Percentiles rank a stretch among this genome's conserved stretches.
These are phyloP conservation scores for Callyntrura sp. DNA, from an alignment of 2,888 invertebrate genomes.

Conservation along the genomic window DNA sequence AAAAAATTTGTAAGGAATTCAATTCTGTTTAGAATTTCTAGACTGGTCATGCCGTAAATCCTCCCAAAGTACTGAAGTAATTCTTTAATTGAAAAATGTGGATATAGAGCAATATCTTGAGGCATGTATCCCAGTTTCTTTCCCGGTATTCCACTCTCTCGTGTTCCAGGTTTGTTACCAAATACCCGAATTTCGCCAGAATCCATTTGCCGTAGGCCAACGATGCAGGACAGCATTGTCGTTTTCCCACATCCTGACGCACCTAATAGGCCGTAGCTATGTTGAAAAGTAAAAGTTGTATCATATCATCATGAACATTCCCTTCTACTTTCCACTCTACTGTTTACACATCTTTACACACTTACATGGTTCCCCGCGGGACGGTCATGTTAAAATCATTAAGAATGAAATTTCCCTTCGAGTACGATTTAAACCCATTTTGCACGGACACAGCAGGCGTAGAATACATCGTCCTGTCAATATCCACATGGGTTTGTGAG, in stretches of 20 bases:
- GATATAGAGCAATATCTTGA: slow-evolving; percentile 77
- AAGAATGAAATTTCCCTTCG: slow-evolving; percentile 94
- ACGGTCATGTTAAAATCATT: slow-evolving; percentile 97
- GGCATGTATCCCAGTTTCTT: slow-evolving; percentile 86
- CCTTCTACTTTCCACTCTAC: too few species aligned
- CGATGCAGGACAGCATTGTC: slow-evolving; percentile 84
- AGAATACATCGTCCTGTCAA: slow-evolving; percentile 26
- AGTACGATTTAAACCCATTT: slow-evolving; percentile 95
- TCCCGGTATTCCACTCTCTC: slow-evolving; percentile 85
- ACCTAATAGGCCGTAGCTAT: slow-evolving; percentile 89
- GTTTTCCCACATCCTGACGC: slow-evolving; percentile 94
- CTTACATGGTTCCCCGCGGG: slow-evolving; percentile 97
- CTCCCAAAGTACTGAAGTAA: slow-evolving; percentile 75
- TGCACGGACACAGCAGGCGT: slow-evolving; percentile 91
- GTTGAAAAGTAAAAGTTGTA: too few species aligned
- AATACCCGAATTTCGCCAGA: slow-evolving; percentile 85
- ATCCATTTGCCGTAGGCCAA: slow-evolving; percentile 85
- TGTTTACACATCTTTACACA: too few species aligned
- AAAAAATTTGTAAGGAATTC: slow-evolving; percentile 73
- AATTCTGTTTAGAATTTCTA: slow-evolving; percentile 65
- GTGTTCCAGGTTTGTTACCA: slow-evolving; percentile 84
- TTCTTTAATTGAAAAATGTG: slow-evolving; percentile 76
- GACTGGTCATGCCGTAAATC: slow-evolving; percentile 76
- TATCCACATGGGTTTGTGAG: slow-evolving; percentile 14
- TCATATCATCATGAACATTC: neutral